A percentile compares a stretch with the other conserved stretches of the same genome.
Evolutionary conservation across 2,797 vertebrate genomes (phyloP).

Genomic region (Chiroxiphia lanceolata): DNA sequence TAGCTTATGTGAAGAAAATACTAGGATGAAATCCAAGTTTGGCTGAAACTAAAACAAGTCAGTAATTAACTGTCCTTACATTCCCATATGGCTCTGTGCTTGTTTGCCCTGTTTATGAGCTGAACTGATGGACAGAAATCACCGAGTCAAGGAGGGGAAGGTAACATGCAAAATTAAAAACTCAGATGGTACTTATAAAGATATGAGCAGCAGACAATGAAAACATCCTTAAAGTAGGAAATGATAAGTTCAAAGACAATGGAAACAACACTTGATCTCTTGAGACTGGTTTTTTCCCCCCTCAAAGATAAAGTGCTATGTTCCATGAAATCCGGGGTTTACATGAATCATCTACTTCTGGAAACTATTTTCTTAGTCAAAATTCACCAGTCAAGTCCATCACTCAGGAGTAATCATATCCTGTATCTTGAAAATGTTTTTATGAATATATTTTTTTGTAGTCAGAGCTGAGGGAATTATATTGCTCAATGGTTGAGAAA

Average conservation of each 20-base stretch:
- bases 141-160: neutral
- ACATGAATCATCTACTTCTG: neutral
- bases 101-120: neutral
- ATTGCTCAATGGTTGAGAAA: constrained; percentile 24
- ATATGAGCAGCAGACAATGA: neutral
- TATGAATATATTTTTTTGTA: neutral
- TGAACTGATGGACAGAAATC: neutral
- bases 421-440: neutral
- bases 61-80: constrained; percentile 37
- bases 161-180: neutral
- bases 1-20: constrained; percentile 2
- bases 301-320: neutral
- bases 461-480: neutral
- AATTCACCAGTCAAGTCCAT: neutral
- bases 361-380: neutral
- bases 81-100: constrained; percentile 31
- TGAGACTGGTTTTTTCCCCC: neutral
- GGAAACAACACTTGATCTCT: neutral
- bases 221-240: neutral
- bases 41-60: constrained; percentile 32
- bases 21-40: constrained; percentile 42
- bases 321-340: neutral
- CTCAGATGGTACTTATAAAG: neutral
- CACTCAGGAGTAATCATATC: neutral
- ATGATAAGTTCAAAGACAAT: neutral